These are phyloP conservation scores for Eustalomyia histrio DNA, from an alignment of 2,888 invertebrate genomes.

Conservation along the genomic window DNA sequence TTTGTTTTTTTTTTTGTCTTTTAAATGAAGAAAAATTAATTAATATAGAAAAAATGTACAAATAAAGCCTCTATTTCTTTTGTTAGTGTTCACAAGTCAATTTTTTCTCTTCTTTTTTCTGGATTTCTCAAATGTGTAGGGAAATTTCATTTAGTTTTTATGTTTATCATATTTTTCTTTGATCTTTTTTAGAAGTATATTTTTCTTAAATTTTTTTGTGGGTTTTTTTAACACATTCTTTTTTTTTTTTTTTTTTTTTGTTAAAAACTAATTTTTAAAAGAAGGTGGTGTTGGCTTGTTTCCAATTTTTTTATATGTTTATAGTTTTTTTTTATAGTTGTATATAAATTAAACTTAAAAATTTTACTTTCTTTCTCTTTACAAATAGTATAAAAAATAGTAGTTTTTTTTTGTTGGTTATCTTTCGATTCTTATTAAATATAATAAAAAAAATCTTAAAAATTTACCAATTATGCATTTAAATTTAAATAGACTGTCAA, in stretches of 20 bases:
- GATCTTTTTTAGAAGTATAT: neutral
- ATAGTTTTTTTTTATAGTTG: neutral
- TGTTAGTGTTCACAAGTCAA: neutral
- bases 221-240: neutral
- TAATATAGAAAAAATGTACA: conserved; percentile 4
- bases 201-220: neutral
- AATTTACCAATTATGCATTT: neutral
- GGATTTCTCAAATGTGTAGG: neutral
- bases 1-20: neutral
- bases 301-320: neutral
- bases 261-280: conserved; percentile 1
- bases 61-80: conserved; percentile 1
- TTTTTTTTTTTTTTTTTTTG: neutral
- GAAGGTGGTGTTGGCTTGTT: conserved; percentile 1
- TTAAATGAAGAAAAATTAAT: neutral
- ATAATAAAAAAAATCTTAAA: neutral
- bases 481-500: no score
- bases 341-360: conserved; percentile 1
- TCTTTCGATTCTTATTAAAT: conserved; percentile 2
- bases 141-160: neutral
- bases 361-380: neutral
- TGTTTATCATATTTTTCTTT: neutral
- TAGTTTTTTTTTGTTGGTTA: neutral
- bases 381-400: conserved; percentile 36
- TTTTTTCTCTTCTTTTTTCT: neutral